A percentile compares a stretch with the other conserved stretches of the same genome.
phyloP scores from a whole-genome alignment of 2,888 invertebrate genomes.

The Pogonocherus hispidulus region DNA sequence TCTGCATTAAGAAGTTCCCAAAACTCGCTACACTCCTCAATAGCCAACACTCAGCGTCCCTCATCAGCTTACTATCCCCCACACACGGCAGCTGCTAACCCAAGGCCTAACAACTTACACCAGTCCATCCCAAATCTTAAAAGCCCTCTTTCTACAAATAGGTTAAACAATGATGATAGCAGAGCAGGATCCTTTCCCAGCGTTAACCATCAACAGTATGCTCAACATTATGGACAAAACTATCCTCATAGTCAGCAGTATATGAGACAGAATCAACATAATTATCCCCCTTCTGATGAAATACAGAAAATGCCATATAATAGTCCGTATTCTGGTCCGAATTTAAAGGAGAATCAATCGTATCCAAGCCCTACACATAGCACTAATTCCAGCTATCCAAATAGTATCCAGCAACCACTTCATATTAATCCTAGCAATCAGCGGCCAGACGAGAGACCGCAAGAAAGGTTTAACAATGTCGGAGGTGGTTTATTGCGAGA shows the following conservation, averaged over 20 bases:
- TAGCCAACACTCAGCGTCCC: slow-evolving; percentile 71
- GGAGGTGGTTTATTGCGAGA: slow-evolving; percentile 62
- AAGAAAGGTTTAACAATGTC: slow-evolving; percentile 56
- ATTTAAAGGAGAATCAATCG: slow-evolving; percentile 46
- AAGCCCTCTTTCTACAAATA: slow-evolving; percentile 62
- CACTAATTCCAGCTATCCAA: slow-evolving; percentile 50
- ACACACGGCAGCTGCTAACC: slow-evolving; percentile 52
- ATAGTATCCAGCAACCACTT: slow-evolving; percentile 57
- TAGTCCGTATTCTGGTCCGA: slow-evolving; percentile 42
- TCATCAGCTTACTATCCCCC: slow-evolving; percentile 73
- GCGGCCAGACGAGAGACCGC: slow-evolving; percentile 45
- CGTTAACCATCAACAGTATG: slow-evolving; percentile 56
- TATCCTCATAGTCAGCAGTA: slow-evolving; percentile 36
- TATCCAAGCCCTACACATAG: slow-evolving; percentile 61
- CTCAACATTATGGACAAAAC: slow-evolving; percentile 44
- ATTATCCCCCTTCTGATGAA: slow-evolving; percentile 49
- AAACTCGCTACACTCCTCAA: slow-evolving; percentile 72
- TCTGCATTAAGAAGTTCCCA: slow-evolving; percentile 76
- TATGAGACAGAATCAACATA: slow-evolving; percentile 47
- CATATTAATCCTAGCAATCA: slow-evolving; percentile 56
- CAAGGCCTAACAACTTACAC: slow-evolving; percentile 62
- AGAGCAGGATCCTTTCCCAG: slow-evolving; percentile 61
- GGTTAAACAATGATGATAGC: slow-evolving; percentile 54
- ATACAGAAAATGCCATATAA: slow-evolving; percentile 49
- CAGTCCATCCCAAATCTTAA: slow-evolving; percentile 69